These are phyloP conservation scores for Spea multiplicata DNA, from an alignment of 2,113 vertebrate species.

Conservation along the genomic window DNA sequence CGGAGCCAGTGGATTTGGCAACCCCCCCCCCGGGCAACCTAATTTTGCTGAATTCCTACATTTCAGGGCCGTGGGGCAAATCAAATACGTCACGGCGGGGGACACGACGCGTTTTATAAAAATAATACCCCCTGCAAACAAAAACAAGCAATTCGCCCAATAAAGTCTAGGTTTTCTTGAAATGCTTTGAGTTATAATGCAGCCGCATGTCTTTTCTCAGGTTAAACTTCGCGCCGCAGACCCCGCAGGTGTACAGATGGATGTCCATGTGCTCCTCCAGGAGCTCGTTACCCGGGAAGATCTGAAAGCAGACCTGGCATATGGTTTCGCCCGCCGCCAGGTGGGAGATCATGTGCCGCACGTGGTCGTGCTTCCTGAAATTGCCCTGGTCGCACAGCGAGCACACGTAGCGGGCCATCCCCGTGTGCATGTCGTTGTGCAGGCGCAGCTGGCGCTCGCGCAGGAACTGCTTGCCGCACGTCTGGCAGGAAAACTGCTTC, in stretches of 20 bases:
- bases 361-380: conserved; percentile 97
- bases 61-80: too few species aligned
- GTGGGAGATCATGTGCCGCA: conserved; percentile 98
- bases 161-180: conserved; percentile 77
- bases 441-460: conserved; percentile 92
- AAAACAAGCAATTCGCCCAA: too few species aligned
- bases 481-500: conserved; percentile 97
- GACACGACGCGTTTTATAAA: too few species aligned
- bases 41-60: too few species aligned
- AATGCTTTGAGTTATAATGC: conserved; percentile 97
- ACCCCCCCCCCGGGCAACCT: too few species aligned
- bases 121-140: too few species aligned
- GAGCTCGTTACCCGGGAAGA: conserved; percentile 89
- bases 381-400: conserved; percentile 97
- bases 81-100: too few species aligned
- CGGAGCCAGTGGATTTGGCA: too few species aligned
- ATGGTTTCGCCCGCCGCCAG: conserved; percentile 93
- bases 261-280: conserved; percentile 97
- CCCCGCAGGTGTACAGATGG: conserved; percentile 94
- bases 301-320: conserved; percentile 99
- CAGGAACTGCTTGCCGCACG: conserved; percentile 96
- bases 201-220: conserved; percentile 97
- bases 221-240: conserved; percentile 97
- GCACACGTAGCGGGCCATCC: conserved; percentile 96
- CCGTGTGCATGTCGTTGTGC: conserved; percentile 98